These are phyloP conservation scores for Parnassius smintheus DNA, from an alignment of 2,888 invertebrate species.

Conservation along the genomic window DNA sequence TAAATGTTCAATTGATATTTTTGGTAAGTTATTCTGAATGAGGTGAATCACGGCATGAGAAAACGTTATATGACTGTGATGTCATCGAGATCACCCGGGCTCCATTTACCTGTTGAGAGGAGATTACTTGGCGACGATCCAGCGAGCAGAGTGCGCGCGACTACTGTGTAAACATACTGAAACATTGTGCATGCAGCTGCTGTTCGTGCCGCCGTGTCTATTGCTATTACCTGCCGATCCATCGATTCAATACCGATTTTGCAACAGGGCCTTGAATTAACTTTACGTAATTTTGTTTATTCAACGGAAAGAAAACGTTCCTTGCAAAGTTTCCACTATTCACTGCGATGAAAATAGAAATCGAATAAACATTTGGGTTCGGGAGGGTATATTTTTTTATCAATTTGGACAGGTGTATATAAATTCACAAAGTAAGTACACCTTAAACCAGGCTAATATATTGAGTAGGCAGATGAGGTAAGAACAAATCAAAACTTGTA, in stretches of 20 bases:
- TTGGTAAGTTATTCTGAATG: constrained; percentile 57
- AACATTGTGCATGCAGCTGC: constrained; percentile 36
- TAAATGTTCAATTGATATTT: neutral
- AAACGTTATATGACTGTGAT: constrained; percentile 51
- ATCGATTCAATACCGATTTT: constrained; percentile 30
- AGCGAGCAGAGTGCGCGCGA: constrained; percentile 46
- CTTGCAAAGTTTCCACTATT: constrained; percentile 31
- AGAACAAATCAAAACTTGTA: too few species aligned
- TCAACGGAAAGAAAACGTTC: constrained; percentile 24
- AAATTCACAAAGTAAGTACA: constrained; percentile 3
- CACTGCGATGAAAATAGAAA: constrained; percentile 1
- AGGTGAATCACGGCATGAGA: constrained; percentile 61
- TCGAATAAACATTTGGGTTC: constrained; percentile 17
- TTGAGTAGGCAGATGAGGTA: too few species aligned
- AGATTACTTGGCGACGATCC: constrained; percentile 67
- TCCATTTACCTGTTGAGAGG: constrained; percentile 71
- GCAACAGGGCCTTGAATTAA: constrained; percentile 26
- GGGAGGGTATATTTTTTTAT: constrained; percentile 19
- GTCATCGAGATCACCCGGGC: constrained; percentile 59
- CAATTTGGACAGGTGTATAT: constrained; percentile 6
- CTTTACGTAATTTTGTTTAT: constrained; percentile 31
- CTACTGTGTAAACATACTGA: constrained; percentile 56
- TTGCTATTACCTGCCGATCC: constrained; percentile 34
- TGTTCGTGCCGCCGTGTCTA: constrained; percentile 43
- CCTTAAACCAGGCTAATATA: too few species aligned